Base-by-base conservation (phyloP, 2,797 vertebrate species). In the Pseudomugil tenellus region DNA sequence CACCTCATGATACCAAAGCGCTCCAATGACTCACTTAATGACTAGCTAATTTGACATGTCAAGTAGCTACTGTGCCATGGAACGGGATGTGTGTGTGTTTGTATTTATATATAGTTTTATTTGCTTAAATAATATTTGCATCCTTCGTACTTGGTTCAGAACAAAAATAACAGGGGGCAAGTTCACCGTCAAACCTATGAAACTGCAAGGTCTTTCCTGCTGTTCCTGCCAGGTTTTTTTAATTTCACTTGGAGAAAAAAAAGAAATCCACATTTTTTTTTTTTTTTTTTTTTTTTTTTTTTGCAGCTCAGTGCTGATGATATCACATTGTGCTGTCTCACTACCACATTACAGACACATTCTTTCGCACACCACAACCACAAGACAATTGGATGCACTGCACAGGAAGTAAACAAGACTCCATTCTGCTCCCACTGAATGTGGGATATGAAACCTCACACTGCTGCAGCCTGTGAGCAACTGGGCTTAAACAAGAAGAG, bases 21-120 rank as follows among this genome's bases (percentile, higher is more conserved):
- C 76, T 62, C 73, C 75, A 57, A 71, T 66, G 84, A 83, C 60
- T 80, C 77, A 89, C 84, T 89, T 67, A 83, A 84, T 90, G 78
- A 61, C 35, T 4, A 11, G 54, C 58, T 57, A 26, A 67, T 70
- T 54, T 70, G 72, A 81, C 70, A 74, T 70, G 62, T 76, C 68
- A 58, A 41, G 60, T 63, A n/a, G n/a, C n/a, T n/a, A 52, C 56
- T 21, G 58, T 72, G 69, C 23, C 35, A 14, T 4, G 3, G 14
- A 1, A 16, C 2, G 25, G 41, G 17, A 29, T 11, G 28, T 63
- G 35, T 25, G 2, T 32, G 16, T 64, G 39, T 10, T n/a, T n/a
- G n/a, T n/a, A n/a, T n/a, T n/a, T n/a, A n/a, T n/a, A 19, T 41
- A 53, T 46, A 56, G 54, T 66, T 83, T 74, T 53, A 58, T 76